Percentiles rank a stretch among this genome's conserved stretches.
These are phyloP conservation scores for Acropternis orthonyx DNA, from an alignment of 2,797 vertebrate species.

Conservation along the genomic window DNA sequence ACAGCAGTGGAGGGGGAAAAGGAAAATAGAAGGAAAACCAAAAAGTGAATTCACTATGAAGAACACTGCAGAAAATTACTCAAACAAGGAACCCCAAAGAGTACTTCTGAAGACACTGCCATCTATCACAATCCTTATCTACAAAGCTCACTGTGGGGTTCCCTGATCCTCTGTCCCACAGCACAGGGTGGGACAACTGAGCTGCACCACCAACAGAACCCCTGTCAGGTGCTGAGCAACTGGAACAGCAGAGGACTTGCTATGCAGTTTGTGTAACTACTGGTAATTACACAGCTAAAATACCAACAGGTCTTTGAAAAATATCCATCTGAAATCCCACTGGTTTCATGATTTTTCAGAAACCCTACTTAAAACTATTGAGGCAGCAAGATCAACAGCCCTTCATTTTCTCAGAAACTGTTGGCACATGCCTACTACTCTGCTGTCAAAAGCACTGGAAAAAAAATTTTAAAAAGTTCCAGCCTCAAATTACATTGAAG, in stretches of 20 bases:
- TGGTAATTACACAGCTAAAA: neutral
- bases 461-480: neutral
- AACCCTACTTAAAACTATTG: neutral
- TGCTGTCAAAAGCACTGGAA: neutral
- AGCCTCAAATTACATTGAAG: neutral
- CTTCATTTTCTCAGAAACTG: neutral
- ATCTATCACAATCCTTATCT: neutral
- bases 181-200: fast-evolving
- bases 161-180: neutral
- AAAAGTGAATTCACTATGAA: neutral
- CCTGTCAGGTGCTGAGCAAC: neutral
- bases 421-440: neutral
- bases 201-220: neutral
- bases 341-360: neutral
- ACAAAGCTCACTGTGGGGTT: neutral
- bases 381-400: neutral
- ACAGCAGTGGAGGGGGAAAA: neutral
- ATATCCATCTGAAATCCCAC: neutral
- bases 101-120: neutral
- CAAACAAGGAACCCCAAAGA: neutral
- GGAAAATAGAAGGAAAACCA: neutral
- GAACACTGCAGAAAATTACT: neutral
- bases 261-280: neutral
- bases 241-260: neutral
- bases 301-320: neutral